These are phyloP conservation scores for Chondrilla cf. caribensis DNA, from an alignment of 37 sponge, comb jelly and placozoan genomes.

Conservation along the genomic window DNA sequence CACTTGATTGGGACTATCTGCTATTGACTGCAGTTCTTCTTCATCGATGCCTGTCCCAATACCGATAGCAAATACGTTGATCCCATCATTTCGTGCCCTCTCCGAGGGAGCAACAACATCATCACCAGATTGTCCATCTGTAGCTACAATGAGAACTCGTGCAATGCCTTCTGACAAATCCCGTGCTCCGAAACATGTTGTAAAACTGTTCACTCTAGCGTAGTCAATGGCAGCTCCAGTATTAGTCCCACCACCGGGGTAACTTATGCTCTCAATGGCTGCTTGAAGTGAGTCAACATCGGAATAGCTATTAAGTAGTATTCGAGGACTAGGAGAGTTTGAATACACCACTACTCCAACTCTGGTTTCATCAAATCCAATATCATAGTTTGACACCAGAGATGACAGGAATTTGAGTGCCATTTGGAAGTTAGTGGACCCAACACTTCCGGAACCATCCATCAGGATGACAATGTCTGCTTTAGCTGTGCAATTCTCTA, in stretches of 20 bases:
- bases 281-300: not conserved
- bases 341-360: slow-evolving; percentile 7
- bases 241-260: slow-evolving; percentile 12
- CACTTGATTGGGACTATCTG: not conserved
- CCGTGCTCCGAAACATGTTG: not conserved
- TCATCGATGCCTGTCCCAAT: slow-evolving; percentile 1
- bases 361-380: not conserved
- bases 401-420: not conserved
- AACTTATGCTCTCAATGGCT: slow-evolving; percentile 4
- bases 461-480: slow-evolving; percentile 20
- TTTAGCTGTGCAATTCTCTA: not conserved
- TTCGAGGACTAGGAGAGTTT: not conserved
- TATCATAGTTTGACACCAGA: not conserved
- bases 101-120: not conserved
- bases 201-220: not conserved
- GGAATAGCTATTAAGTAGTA: not conserved
- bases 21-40: not conserved
- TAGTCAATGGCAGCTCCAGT: not conserved
- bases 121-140: slow-evolving; percentile 17
- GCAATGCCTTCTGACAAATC: not conserved
- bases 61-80: not conserved
- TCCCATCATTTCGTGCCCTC: not conserved
- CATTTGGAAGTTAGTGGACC: slow-evolving; percentile 1
- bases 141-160: slow-evolving; percentile 16
- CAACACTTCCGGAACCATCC: slow-evolving; percentile 27